A percentile compares a stretch with the other conserved stretches of the same genome.
Conservation (phyloP, 1,140 invertebrate genomes). For the Ips nitidus region DNA sequence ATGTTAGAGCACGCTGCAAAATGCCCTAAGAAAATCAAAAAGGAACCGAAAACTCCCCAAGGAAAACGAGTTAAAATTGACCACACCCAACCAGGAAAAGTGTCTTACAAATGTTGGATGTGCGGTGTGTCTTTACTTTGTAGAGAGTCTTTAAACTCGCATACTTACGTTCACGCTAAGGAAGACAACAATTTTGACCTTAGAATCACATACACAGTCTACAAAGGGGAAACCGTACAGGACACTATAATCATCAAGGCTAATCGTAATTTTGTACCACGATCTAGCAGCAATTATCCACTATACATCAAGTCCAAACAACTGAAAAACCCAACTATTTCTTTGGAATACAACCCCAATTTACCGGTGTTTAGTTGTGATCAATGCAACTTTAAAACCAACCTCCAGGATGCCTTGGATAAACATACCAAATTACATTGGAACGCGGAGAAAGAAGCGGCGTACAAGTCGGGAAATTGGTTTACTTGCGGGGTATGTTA, state of each 20-base stretch:
- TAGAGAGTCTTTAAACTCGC: neutral
- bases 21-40: neutral
- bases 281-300: neutral
- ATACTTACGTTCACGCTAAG: constrained; percentile 11
- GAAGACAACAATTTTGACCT: constrained; percentile 1
- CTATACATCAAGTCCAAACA: neutral
- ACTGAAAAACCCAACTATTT: neutral
- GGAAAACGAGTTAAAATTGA: too few species aligned
- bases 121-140: neutral
- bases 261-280: constrained; percentile 1
- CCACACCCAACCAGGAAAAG: neutral
- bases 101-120: constrained; percentile 16
- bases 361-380: constrained; percentile 7
- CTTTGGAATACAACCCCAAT: constrained; percentile 11
- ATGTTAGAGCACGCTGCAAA: neutral
- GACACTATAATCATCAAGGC: neutral
- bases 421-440: constrained; percentile 21
- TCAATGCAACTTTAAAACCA: constrained; percentile 24
- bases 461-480: constrained; percentile 1
- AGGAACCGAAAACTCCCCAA: neutral
- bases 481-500: constrained; percentile 16
- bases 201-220: constrained; percentile 2
- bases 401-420: neutral
- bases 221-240: neutral
- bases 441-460: constrained; percentile 10